Base-by-base conservation (phyloP, 2,797 vertebrate species). In the Enoplosus armatus region DNA sequence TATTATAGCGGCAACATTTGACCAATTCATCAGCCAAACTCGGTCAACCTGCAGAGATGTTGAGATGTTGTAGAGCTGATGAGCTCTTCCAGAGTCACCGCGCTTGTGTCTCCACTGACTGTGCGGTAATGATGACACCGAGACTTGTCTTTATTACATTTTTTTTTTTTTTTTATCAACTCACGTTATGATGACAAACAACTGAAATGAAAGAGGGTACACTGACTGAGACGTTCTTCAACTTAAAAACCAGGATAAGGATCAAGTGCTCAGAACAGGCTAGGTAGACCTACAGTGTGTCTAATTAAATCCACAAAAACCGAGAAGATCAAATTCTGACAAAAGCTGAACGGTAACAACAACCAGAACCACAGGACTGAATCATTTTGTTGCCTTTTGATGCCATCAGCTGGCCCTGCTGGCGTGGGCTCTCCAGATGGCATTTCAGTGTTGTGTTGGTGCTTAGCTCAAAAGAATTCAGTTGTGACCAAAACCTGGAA, bases 111-210 rank as follows among this genome's bases (percentile, higher is more conserved):
- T 55, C 27, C 9, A 33, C 1, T 48, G 14, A 29, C 4, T 59
- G 18, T 67, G 61, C 41, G 60, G 59, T 22, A 75, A 81, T 53
- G 8, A 79, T 24, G n/a, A 86, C 64, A 72, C 48, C 5, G 39
- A 76, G 8, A 14, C 47, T 48, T 0, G 1, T 61, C 27, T 81
- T 84, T 72, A 37, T 54, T 26, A 2, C 2, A 63, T 56, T 73
- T 71, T 85, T 35, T n/a, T 71, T 85, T 35, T n/a, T n/a, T n/a
- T 89, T 89, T 83, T 87, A 85, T 89, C 64, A 89, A 87, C 37
- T 87, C 75, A 83, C 64, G 56, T 83, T 60, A 80, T 77, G 74
- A 84, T 88, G 85, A 87, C 85, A 88, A 79, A 85, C 66, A 86
- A 89, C 47, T 80, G 18, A 90, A 93, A 90, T 77, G 22, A 90